Evolutionary conservation across 2,888 invertebrate species (phyloP), one percentile per base, ranked within the genome.

Genomic region (Drosophila mettleri): DNA sequence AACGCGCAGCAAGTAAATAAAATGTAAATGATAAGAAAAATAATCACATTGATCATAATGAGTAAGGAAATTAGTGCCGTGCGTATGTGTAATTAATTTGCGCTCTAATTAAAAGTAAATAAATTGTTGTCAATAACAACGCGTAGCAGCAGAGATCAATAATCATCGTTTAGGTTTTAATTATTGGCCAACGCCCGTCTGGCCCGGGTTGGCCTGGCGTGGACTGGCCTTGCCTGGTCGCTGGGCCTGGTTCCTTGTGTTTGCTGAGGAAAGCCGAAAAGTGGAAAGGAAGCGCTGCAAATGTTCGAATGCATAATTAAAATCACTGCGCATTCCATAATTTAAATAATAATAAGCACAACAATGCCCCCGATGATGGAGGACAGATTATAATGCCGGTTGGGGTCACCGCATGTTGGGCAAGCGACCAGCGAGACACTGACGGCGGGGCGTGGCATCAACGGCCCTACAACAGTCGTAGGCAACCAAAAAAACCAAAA

Each of bases 291-390:
- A 69, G 61, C 61, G 12, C 12, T 14, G 39, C 43, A 72, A 76
- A 76, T 69, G 63, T 69, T 69, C 54, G 62, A 66, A 70, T 81
- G 86, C 79, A 79, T 84, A 83, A 81, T 86, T 86, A 82, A 82
- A 82, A 82, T 60, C 61, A 74, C 64, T 78, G 69, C 74, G 74
- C 67, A 74, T 73, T 80, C 65, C 63, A 64, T 69, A 83, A 77
- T 83, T 84, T 69, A 68, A 80, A 79, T 80, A 86, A 77, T 71
- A 80, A 84, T 51, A 83, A 63, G 74, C 75, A 85, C 29, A 82
- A 76, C 71, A 86, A 80, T 83, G 60, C 39, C 59, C 27, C 59
- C 27, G 57, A 46, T 24, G 55, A 49, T 66, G 49, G 63, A 77
- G 55, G 74, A 51, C 53, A 67, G 76, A 78, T 76, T 77, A 74